Evolutionary conservation across 92 coral and sea anemone genomes (phyloP), one percentile per base, ranked within the genome.

Genomic region (Palythoa grandis): DNA sequence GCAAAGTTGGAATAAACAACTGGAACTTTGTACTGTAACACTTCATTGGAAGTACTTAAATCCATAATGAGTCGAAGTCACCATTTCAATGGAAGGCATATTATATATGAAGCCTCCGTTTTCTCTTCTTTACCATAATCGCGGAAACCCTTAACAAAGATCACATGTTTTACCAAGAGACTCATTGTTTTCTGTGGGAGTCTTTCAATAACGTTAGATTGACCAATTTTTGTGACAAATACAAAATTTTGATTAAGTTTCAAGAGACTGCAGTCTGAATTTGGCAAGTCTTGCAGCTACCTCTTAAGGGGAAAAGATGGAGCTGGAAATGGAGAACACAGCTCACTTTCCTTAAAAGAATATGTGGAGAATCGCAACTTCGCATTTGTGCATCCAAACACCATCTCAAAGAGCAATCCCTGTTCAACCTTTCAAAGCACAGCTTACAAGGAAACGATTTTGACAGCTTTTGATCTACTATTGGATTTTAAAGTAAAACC

Each of bases 241-340:
- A 83, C 76, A 74, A 88, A 69, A 82, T 88, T 37, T 83, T 83
- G 58, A 82, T 70, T 17, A 88, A 63, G 53, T 72, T 88, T 82
- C 88, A 82, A 57, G 88, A 88, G 88, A 29, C 16, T 88, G 38
- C 82, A 88, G 52, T 88, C 82, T 61, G 82, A 88, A 82, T 88
- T 88, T 72, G 88, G 88, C 58, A 88, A 83, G 83, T 88, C 91
- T 22, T 88, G 91, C 84, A 87, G 87, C 72, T 80, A 87, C 88
- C 71, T 87, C 40, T 70, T 87, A 20, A 69, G 90, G 40, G 90
- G 90, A 13, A 56, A 13, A 69, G 87, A 57, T 67, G 87, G 72
- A 53, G 90, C 90, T 79, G 74, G 72, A 71, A 68, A 82, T 19
- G 90, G 90, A 25, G 80, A 87, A 82, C 73, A 87, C 15, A 80